phyloP scores from a whole-genome alignment of 2,113 vertebrate genomes.

The Nematolebias whitei region DNA sequence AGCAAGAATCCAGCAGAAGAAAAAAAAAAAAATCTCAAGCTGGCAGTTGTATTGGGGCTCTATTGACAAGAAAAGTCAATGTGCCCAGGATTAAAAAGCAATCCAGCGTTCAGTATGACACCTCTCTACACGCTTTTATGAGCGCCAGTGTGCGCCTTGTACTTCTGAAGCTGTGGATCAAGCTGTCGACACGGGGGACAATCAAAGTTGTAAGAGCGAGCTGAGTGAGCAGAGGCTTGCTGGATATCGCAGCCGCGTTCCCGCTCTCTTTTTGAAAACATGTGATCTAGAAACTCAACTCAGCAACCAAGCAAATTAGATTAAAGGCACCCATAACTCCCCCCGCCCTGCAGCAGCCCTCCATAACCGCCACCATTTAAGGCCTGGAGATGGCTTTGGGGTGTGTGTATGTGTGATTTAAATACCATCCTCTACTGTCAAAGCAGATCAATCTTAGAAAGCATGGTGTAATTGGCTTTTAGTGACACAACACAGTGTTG shows the following conservation, averaged over 20 bases:
- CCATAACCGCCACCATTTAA: slow-evolving; percentile 66
- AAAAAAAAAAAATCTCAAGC: slow-evolving; percentile 78
- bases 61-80: slow-evolving; percentile 84
- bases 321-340: slow-evolving; percentile 76
- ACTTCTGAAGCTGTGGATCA: slow-evolving; percentile 77
- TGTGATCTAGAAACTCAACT: slow-evolving; percentile 81
- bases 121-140: slow-evolving; percentile 79
- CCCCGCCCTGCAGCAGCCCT: slow-evolving; percentile 44
- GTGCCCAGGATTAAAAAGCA: slow-evolving; percentile 83
- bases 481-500: slow-evolving; percentile 74
- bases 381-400: slow-evolving; percentile 72
- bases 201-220: slow-evolving; percentile 77
- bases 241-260: slow-evolving; percentile 65
- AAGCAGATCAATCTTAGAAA: slow-evolving; percentile 78
- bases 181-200: slow-evolving; percentile 79
- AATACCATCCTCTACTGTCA: slow-evolving; percentile 78
- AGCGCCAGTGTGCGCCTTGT: slow-evolving; percentile 73
- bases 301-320: slow-evolving; percentile 83
- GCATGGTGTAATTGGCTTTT: slow-evolving; percentile 82
- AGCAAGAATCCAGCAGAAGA: slow-evolving; percentile 77
- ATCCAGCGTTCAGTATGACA: slow-evolving; percentile 81
- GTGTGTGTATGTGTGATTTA: slow-evolving; percentile 75
- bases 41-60: slow-evolving; percentile 82
- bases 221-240: slow-evolving; percentile 78
- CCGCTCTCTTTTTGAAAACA: slow-evolving; percentile 78